These are phyloP conservation scores for Notothenia rossii DNA, from an alignment of 2,113 vertebrate species.

Conservation along the genomic window DNA sequence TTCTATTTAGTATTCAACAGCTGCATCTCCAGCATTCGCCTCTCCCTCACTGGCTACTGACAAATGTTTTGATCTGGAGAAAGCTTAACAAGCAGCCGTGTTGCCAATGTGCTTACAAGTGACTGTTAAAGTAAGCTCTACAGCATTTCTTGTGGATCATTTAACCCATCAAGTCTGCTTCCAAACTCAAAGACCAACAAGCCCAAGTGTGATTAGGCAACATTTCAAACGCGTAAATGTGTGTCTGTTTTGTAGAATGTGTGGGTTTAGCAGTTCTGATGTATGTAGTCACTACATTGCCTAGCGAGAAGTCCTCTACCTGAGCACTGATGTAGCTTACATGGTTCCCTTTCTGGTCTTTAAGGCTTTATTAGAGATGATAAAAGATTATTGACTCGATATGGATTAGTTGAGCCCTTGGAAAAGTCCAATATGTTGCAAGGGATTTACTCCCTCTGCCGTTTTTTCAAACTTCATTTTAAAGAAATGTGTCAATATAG, in stretches of 20 bases:
- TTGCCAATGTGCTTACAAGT: conserved; percentile 53
- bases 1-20: conserved; percentile 62
- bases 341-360: background rate
- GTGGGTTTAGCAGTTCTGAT: background rate
- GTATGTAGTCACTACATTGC: background rate
- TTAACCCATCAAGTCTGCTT: conserved; percentile 41
- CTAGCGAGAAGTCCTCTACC: background rate
- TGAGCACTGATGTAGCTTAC: background rate
- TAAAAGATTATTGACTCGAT: background rate
- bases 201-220: conserved; percentile 10
- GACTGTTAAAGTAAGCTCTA: conserved; percentile 47
- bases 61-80: conserved; percentile 52
- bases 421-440: background rate
- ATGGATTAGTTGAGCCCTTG: background rate
- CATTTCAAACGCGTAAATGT: conserved; percentile 29
- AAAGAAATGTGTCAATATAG: background rate
- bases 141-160: conserved; percentile 42
- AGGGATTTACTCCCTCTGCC: background rate
- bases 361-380: background rate
- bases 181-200: conserved; percentile 32
- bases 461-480: background rate
- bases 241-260: background rate
- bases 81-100: conserved; percentile 55
- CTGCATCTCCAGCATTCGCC: conserved; percentile 40
- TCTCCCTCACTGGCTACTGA: conserved; percentile 25